phyloP scores from a whole-genome alignment of 2,797 vertebrate genomes.

The Argya squamiceps region DNA sequence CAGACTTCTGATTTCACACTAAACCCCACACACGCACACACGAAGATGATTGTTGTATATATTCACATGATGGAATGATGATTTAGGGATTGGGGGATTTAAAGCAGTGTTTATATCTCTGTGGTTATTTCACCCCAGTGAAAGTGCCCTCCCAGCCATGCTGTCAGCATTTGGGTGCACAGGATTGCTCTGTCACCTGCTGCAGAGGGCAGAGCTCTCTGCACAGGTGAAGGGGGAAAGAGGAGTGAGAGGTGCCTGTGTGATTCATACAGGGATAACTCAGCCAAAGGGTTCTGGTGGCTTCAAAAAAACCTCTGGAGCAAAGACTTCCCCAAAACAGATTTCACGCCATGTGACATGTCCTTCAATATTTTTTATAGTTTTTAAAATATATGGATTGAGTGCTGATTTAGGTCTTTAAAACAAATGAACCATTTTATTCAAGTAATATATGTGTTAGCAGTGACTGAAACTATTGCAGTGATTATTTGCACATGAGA shows the following conservation, averaged over 20 bases:
- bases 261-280: not conserved
- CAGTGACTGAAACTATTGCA: not conserved
- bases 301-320: not conserved
- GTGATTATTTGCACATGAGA: not conserved
- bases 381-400: conserved; percentile 20
- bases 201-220: not conserved
- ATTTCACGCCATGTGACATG: not conserved
- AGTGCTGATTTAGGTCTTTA: conserved; percentile 39
- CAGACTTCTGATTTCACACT: conserved; percentile 32
- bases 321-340: not conserved
- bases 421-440: conserved; percentile 53
- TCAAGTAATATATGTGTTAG: conserved; percentile 25
- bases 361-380: not conserved
- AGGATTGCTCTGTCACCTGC: not conserved
- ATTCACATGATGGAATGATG: not conserved
- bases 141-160: not conserved
- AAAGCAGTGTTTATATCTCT: not conserved
- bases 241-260: not conserved
- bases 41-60: not conserved
- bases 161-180: fast-evolving
- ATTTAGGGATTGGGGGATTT: not conserved
- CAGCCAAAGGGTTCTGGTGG: not conserved
- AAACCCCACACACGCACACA: not conserved
- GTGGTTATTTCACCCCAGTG: not conserved
- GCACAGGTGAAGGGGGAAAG: not conserved